phyloP scores from a whole-genome alignment of 2,888 invertebrate genomes.

The Suillia variegata region DNA sequence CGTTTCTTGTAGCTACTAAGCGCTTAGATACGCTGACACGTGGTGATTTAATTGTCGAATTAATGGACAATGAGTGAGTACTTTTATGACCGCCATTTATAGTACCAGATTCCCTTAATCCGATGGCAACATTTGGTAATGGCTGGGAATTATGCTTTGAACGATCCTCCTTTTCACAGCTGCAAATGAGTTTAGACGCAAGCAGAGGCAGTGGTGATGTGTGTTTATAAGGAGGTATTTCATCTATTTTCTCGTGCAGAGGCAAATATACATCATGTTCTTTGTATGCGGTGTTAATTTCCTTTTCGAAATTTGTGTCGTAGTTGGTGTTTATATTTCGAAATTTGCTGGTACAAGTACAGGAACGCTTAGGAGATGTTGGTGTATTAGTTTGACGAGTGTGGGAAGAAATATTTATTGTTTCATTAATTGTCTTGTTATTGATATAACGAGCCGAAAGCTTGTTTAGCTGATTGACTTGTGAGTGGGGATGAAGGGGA shows the following conservation, averaged over 20 bases:
- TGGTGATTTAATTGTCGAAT: conserved; percentile 17
- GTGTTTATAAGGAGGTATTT: too few relatives aligned
- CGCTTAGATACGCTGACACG: conserved; percentile 26
- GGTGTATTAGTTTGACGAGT: background rate
- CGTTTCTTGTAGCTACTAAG: conserved; percentile 58
- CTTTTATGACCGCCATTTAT: background rate
- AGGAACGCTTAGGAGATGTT: background rate
- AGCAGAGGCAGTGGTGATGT: conserved; percentile 5
- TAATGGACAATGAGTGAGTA: background rate
- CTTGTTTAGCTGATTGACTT: conserved; percentile 38
- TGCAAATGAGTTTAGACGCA: conserved; percentile 28
- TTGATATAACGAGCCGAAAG: conserved; percentile 48
- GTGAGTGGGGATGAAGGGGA: conserved; percentile 36
- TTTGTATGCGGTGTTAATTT: background rate
- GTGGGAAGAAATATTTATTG: background rate
- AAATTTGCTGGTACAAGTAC: background rate
- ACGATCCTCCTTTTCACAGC: conserved; percentile 24
- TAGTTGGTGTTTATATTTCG: background rate
- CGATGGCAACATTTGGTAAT: background rate
- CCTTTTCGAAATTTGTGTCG: background rate
- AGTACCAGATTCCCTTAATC: background rate
- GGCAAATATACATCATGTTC: conserved; percentile 11
- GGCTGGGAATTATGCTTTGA: background rate
- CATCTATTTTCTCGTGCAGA: too few relatives aligned
- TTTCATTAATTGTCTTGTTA: conserved; percentile 28